These are phyloP conservation scores for Monochamus saltuarius DNA, from an alignment of 1,140 invertebrate genomes.

Conservation along the genomic window DNA sequence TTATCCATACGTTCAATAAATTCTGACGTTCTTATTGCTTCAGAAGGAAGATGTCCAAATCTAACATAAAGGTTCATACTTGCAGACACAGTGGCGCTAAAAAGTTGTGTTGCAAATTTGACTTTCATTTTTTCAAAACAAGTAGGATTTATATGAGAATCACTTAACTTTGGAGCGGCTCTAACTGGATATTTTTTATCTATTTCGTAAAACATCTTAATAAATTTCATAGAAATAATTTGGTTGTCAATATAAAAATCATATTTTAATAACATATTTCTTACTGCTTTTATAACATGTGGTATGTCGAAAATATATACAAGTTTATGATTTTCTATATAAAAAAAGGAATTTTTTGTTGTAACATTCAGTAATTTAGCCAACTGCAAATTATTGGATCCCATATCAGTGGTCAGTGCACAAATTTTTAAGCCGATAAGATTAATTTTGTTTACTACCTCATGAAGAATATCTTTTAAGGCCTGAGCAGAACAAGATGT, in stretches of 20 bases:
- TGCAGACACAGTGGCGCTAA: neutral
- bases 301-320: constrained; percentile 5
- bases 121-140: neutral
- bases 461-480: constrained; percentile 6
- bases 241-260: constrained; percentile 7
- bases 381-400: constrained; percentile 20
- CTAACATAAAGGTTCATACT: constrained; percentile 1
- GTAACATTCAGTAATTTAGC: neutral
- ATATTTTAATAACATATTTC: constrained; percentile 10
- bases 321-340: constrained; percentile 6
- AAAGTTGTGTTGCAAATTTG: neutral
- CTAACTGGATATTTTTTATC: neutral
- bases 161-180: neutral
- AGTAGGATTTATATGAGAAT: neutral
- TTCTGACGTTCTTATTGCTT: neutral
- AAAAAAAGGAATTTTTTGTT: constrained; percentile 5
- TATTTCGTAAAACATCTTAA: neutral
- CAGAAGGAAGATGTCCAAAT: neutral
- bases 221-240: constrained; percentile 8
- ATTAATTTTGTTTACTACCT: constrained; percentile 3
- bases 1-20: neutral
- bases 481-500: constrained; percentile 1
- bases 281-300: constrained; percentile 17
- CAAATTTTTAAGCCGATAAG: constrained; percentile 9
- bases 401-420: constrained; percentile 13